Base-by-base conservation (phyloP, 2,113 vertebrate species). In the Furnarius figulus region DNA sequence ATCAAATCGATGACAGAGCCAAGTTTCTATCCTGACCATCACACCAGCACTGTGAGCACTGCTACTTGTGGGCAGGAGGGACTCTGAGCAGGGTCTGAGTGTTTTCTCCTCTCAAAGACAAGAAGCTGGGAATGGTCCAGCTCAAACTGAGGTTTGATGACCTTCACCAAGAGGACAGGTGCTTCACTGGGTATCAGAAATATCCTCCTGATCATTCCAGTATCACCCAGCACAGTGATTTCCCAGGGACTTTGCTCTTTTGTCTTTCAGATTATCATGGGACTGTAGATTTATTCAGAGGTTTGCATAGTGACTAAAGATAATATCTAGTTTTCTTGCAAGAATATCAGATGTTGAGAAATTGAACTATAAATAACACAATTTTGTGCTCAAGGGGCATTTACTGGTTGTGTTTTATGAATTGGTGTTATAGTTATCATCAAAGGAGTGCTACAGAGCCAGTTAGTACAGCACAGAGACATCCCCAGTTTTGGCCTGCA, bases 1-100 rank as follows among this genome's bases (percentile, higher is more conserved):
- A 91, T 95, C 56, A 87, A 91, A 96, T 89, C 16, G 0, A 91
- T 94, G 85, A 19, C 31, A 76, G 74, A 91, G 87, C 70, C 49
- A 58, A 79, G 84, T 79, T 82, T 68, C 40, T 53, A 4, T 30
- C 44, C 77, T 49, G 59, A 31, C 49, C 63, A 37, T 7, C 53
- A 28, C 35, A 55, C 28, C 67, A 77, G 79, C 72, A 37, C 40
- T 58, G 46, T 0, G 5, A 74, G 68, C 16, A 0, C 27, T 14
- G 65, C 23, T 66, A 12, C 67, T 68, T 5, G 2, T 1, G 5
- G 66, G 70, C 37, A 73, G 65, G 37, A n/a, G 23, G 31, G 35
- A 35, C 49, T 9, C 46, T 25, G 65, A 37, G n/a, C 8, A 6
- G 2, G 46, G 12, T 35, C 42, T 33, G 28, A n/a, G 33, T 4